Conservation (phyloP, 2,888 invertebrate species). For the Apotomis turbidana region DNA sequence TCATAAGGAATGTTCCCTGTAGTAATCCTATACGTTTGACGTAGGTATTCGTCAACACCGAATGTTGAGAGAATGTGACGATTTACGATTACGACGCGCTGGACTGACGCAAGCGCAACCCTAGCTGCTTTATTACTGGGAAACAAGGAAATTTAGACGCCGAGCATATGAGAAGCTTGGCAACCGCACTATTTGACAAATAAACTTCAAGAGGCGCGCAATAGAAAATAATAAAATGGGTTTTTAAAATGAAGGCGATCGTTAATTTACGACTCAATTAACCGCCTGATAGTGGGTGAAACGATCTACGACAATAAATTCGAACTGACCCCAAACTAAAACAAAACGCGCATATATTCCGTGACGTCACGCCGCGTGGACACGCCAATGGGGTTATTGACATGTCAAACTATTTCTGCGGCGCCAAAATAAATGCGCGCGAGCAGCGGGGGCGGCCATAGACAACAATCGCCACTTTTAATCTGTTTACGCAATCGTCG, state of each 20-base stretch:
- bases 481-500: slow-evolving; percentile 55
- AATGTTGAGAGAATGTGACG: slow-evolving; percentile 7
- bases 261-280: slow-evolving; percentile 29
- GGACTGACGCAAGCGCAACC: slow-evolving; percentile 32
- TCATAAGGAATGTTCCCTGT: not conserved
- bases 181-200: slow-evolving; percentile 21
- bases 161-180: slow-evolving; percentile 23
- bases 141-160: slow-evolving; percentile 31
- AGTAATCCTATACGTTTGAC: not conserved
- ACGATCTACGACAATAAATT: slow-evolving; percentile 67
- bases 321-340: slow-evolving; percentile 75
- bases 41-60: slow-evolving; percentile 1
- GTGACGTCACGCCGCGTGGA: slow-evolving; percentile 76
- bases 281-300: slow-evolving; percentile 25
- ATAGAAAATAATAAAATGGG: not conserved
- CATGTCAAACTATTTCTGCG: slow-evolving; percentile 80
- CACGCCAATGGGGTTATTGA: slow-evolving; percentile 80
- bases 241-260: not conserved
- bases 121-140: slow-evolving; percentile 6
- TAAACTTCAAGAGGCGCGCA: slow-evolving; percentile 17
- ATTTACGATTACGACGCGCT: slow-evolving; percentile 24
- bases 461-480: slow-evolving; percentile 48
- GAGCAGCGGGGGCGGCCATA: slow-evolving; percentile 61
- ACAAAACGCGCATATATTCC: slow-evolving; percentile 67
- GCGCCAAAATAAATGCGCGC: slow-evolving; percentile 80